Evolutionary conservation across 2,797 vertebrate genomes (phyloP).

Genomic region (Rhinella marina): DNA sequence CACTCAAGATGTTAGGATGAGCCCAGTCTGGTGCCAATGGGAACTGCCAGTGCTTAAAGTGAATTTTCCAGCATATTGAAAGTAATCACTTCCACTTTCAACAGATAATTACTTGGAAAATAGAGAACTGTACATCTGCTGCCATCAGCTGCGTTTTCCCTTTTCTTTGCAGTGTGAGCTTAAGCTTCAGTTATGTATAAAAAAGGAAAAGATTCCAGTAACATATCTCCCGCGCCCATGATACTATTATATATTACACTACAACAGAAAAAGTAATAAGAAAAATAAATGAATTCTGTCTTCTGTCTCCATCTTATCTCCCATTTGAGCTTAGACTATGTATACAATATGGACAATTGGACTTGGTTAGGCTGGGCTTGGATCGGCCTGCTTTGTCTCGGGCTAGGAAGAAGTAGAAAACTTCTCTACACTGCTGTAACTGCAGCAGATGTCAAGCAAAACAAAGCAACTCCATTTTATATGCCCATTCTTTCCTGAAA

Average conservation of each 20-base stretch:
- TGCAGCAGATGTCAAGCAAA: too few relatives aligned
- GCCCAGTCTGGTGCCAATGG: neutral
- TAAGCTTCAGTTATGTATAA: neutral
- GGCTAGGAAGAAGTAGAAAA: too few relatives aligned
- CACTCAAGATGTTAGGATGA: neutral
- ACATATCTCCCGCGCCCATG: neutral
- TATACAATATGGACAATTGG: too few relatives aligned
- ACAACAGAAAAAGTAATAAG: neutral
- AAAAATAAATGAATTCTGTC: neutral
- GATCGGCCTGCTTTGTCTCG: too few relatives aligned
- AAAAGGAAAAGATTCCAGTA: neutral
- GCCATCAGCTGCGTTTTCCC: neutral
- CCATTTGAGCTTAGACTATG: neutral
- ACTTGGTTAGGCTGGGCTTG: too few relatives aligned
- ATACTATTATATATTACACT: neutral
- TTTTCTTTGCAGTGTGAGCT: neutral
- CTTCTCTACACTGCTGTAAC: too few relatives aligned
- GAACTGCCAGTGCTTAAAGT: neutral
- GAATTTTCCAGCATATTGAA: neutral
- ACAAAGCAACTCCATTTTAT: too few relatives aligned
- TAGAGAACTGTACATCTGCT: neutral
- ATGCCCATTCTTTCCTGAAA: too few relatives aligned
- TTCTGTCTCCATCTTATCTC: neutral
- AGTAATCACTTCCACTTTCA: conserved; percentile 12
- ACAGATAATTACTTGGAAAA: conserved; percentile 6